A percentile compares a stretch with the other conserved stretches of the same genome.
These are phyloP conservation scores for Micromys minutus DNA, from an alignment of 2,113 vertebrate species.

Conservation along the genomic window DNA sequence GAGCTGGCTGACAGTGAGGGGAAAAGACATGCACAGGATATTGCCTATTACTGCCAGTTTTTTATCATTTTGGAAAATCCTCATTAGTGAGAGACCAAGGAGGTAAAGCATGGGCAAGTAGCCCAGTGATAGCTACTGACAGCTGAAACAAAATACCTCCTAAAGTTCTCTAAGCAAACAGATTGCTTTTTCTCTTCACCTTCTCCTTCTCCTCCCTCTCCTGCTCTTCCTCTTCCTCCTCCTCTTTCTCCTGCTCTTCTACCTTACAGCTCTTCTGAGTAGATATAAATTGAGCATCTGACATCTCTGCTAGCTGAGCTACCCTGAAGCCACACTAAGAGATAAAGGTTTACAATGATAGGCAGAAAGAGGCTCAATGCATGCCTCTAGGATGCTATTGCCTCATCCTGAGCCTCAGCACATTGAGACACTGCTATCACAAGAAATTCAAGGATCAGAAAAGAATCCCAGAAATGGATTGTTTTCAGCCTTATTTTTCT, in stretches of 20 bases:
- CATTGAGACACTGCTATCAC: not conserved
- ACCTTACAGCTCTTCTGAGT: not conserved
- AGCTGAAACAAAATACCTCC: not conserved
- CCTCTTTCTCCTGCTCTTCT: not conserved
- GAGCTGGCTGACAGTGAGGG: not conserved
- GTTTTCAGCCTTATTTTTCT: not conserved
- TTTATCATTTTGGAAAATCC: not conserved
- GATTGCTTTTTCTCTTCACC: not conserved
- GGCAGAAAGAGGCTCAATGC: not conserved
- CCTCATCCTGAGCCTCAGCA: too few species aligned
- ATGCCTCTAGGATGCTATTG: not conserved
- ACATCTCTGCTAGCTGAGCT: not conserved
- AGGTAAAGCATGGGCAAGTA: fast-evolving
- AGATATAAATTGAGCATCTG: not conserved
- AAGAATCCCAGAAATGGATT: not conserved
- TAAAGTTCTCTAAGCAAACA: not conserved
- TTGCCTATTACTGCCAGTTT: not conserved
- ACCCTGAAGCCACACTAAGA: not conserved
- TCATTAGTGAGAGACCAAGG: not conserved
- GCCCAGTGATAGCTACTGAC: not conserved
- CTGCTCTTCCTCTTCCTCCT: too few species aligned
- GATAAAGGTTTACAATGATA: not conserved
- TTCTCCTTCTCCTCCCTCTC: too few species aligned
- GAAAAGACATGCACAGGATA: not conserved
- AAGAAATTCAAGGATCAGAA: not conserved